Percentiles rank a stretch among this genome's conserved stretches.
phyloP scores from a whole-genome alignment of 2,797 vertebrate species.

The Streptopelia turtur region DNA sequence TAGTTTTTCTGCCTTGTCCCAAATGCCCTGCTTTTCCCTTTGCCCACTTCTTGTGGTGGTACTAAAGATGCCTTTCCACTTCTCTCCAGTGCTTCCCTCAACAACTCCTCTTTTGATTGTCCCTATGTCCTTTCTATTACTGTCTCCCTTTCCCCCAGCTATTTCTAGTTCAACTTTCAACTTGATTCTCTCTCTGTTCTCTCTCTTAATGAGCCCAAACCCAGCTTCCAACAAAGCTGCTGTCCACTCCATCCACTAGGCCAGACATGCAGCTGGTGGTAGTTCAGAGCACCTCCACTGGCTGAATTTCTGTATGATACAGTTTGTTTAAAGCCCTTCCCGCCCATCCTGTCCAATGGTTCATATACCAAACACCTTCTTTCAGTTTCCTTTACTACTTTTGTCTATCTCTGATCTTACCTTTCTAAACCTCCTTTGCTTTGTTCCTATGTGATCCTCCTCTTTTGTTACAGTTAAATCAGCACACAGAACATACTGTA shows the following conservation, averaged over 20 bases:
- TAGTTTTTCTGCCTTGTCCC: not conserved
- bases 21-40: too few relatives aligned
- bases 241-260: not conserved
- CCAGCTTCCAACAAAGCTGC: not conserved
- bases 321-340: not conserved
- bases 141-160: not conserved
- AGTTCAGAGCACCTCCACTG: not conserved
- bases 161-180: not conserved
- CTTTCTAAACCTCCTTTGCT: not conserved
- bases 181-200: not conserved
- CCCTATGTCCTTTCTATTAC: not conserved
- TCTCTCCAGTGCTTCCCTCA: not conserved
- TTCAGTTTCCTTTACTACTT: not conserved
- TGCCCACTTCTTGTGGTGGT: fast-evolving
- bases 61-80: fast-evolving
- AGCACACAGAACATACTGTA: not conserved
- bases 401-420: not conserved
- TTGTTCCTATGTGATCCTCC: not conserved
- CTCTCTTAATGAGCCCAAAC: not conserved
- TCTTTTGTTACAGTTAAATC: not conserved
- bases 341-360: not conserved
- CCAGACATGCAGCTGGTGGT: not conserved
- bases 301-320: fast-evolving
- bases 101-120: not conserved
- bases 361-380: not conserved